Base-by-base conservation (phyloP, 1,140 invertebrate species). In the Drosophila sproati region DNA sequence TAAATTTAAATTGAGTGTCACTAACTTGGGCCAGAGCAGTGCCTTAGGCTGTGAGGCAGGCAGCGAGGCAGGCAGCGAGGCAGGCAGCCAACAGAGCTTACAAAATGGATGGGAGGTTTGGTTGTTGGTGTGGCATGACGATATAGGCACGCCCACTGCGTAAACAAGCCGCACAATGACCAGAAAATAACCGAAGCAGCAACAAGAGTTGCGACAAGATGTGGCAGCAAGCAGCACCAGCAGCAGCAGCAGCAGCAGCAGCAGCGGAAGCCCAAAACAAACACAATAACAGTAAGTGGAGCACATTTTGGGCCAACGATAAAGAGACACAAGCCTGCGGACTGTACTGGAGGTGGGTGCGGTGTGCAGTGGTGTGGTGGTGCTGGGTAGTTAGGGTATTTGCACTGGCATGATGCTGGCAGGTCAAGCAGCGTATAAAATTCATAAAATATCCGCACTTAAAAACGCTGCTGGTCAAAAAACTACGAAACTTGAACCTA, bases 371-470 rank as follows among this genome's bases (percentile, higher is more conserved):
- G 12, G 20, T 20, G 20, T 20, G 20, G 20, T 20, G n/a, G 8
- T 0, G 20, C 20, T 20, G 5, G 56, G 41, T n/a, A 28, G 55
- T 45, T 4, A 10, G 32, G 48, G 20, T 43, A 43, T 43, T 43
- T 43, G 39, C n/a, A 41, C 43, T 29, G 56, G 48, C 61, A 43
- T 77, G 78, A 70, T 75, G 78, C 80, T 73, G 77, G 68, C 70
- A 80, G 85, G 78, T 88, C 83, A 66, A 88, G 85, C 67, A 80
- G 85, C 85, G 83, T 73, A 88, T 88, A 83, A 88, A 88, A 88
- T 88, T 88, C 85, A 88, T 78, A 88, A 88, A 88, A 88, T 88
- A 88, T 88, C 83, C 80, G 83, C 80, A 88, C 83, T 88, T 83
- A 70, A 69, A 64, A 77, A 77, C 51, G 70, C 70, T 62, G 54